Conservation (phyloP, 2,888 invertebrate species). For the Erebia epiphron region DNA sequence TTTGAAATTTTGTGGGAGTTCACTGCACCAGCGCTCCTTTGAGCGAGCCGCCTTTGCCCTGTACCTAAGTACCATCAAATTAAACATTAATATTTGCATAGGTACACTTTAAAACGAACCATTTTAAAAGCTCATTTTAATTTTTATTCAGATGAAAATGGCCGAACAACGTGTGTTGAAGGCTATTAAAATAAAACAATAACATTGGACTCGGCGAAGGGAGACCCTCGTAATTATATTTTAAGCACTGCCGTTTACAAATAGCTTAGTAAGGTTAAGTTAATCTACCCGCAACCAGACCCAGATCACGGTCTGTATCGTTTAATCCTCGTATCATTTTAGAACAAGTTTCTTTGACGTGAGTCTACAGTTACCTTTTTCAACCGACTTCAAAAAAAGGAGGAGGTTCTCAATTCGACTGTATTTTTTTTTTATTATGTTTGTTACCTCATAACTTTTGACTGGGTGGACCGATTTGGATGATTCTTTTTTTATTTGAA, state of each 20-base stretch:
- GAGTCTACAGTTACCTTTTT: no score
- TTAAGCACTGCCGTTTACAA: slow-evolving; percentile 36
- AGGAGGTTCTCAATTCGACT: no score
- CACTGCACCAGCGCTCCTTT: no score
- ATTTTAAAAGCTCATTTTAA: slow-evolving; percentile 23
- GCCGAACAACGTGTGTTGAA: slow-evolving; percentile 21
- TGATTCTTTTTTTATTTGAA: no score
- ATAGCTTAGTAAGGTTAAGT: slow-evolving; percentile 32
- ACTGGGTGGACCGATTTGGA: no score
- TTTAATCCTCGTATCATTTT: background rate
- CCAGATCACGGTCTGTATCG: background rate
- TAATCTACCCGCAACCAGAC: slow-evolving; percentile 8
- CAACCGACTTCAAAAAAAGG: no score
- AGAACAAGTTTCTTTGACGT: background rate
- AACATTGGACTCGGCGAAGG: slow-evolving; percentile 21
- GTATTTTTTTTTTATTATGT: no score
- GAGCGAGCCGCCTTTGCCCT: no score
- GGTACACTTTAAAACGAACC: slow-evolving; percentile 17
- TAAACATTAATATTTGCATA: slow-evolving; percentile 15
- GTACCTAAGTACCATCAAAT: no score
- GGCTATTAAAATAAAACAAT: slow-evolving; percentile 38
- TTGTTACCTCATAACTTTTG: no score
- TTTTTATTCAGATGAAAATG: slow-evolving; percentile 25
- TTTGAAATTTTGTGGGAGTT: no score
- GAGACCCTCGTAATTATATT: slow-evolving; percentile 36